A percentile compares a stretch with the other conserved stretches of the same genome.
Conservation (phyloP, 2,888 invertebrate species). For the Mythimna loreyi region DNA sequence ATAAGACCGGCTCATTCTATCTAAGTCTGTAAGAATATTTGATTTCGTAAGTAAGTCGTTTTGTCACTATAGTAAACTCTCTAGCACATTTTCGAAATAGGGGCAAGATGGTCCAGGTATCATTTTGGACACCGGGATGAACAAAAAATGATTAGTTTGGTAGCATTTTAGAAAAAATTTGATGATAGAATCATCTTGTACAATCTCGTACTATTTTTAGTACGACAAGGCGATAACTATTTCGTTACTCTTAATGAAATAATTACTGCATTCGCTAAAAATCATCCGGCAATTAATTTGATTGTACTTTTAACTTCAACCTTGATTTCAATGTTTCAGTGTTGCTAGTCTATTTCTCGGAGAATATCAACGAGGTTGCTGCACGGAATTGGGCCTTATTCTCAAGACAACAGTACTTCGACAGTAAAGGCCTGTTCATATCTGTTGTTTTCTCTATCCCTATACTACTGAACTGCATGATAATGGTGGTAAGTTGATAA, state of each 20-base stretch:
- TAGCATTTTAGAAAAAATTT: too few relatives aligned
- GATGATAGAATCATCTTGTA: too few relatives aligned
- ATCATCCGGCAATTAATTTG: neutral
- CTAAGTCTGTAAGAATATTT: too few relatives aligned
- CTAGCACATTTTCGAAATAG: too few relatives aligned
- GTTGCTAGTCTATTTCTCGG: slow-evolving; percentile 96
- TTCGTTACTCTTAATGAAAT: slow-evolving; percentile 13
- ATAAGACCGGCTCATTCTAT: too few relatives aligned
- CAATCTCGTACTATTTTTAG: neutral
- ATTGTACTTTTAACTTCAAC: slow-evolving; percentile 8
- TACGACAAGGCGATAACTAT: too few relatives aligned
- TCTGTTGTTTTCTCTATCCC: slow-evolving; percentile 98
- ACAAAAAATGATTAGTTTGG: too few relatives aligned
- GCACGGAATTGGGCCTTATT: slow-evolving; percentile 97
- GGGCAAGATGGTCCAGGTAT: too few relatives aligned
- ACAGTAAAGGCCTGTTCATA: slow-evolving; percentile 98
- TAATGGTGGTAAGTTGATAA: slow-evolving; percentile 96
- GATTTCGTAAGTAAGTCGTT: too few relatives aligned
- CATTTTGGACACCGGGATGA: too few relatives aligned
- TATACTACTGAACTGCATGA: slow-evolving; percentile 97
- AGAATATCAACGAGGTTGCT: slow-evolving; percentile 97
- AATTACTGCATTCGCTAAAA: slow-evolving; percentile 2
- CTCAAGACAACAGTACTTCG: slow-evolving; percentile 98
- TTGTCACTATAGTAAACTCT: too few relatives aligned
- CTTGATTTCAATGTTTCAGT: slow-evolving; percentile 91